phyloP scores from a whole-genome alignment of 2,113 vertebrate species.

The Pan paniscus region DNA sequence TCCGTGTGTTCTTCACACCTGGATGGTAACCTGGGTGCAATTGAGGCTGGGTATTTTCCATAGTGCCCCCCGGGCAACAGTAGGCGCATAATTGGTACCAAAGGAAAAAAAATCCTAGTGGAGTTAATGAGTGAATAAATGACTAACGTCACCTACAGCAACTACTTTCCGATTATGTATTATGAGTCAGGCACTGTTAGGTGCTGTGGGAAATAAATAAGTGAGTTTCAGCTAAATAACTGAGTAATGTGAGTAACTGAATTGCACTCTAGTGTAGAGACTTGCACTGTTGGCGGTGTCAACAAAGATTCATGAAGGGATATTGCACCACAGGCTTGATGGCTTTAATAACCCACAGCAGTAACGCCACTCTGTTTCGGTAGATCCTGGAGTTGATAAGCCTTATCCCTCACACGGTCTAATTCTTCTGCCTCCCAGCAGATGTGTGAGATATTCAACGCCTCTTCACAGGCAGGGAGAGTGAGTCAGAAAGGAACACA shows the following conservation, averaged over 20 bases:
- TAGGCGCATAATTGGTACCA: neutral
- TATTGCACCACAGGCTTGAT: neutral
- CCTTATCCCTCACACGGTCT: neutral
- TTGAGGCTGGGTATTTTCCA: neutral
- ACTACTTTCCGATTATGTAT: neutral
- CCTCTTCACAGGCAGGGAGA: neutral
- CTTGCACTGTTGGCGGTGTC: neutral
- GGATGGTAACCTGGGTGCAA: neutral
- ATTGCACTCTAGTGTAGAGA: neutral
- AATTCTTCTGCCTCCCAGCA: neutral
- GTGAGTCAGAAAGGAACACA: neutral
- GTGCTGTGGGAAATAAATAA: constrained; percentile 9
- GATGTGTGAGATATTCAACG: neutral
- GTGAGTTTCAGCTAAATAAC: neutral
- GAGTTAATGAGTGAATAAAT: constrained; percentile 28
- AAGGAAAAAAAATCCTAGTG: neutral
- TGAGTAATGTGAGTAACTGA: neutral
- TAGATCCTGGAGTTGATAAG: neutral
- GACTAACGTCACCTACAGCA: constrained; percentile 19
- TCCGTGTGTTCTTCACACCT: neutral
- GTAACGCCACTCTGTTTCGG: rapidly evolving
- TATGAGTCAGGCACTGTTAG: neutral
- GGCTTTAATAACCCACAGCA: neutral
- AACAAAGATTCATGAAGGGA: neutral
- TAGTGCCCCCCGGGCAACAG: neutral